Conservation (phyloP, 2,888 invertebrate species). For the Ophioninae sp. region DNA sequence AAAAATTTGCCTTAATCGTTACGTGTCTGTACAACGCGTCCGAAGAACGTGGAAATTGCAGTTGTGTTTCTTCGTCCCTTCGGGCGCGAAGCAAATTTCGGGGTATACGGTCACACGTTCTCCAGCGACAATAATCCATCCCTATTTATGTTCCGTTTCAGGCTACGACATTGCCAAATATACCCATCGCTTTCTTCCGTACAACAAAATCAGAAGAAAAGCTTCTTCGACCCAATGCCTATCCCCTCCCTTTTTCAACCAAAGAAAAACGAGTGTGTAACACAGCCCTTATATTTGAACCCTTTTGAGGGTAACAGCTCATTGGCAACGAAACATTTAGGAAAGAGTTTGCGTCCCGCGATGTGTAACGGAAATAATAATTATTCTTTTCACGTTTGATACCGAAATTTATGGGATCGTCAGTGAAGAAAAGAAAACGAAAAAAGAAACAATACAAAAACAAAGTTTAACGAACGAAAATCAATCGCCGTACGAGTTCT, state of each 20-base stretch:
- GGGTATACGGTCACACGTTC: constrained; percentile 52
- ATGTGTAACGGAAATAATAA: not conserved
- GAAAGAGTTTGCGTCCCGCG: not conserved
- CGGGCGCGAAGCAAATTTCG: constrained; percentile 21
- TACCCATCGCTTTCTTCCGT: constrained; percentile 46
- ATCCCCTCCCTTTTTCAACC: not conserved
- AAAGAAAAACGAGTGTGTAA: constrained; percentile 64
- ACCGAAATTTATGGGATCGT: not conserved
- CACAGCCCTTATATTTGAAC: constrained; percentile 73
- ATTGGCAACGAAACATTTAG: not conserved
- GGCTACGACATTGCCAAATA: constrained; percentile 39
- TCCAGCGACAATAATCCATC: constrained; percentile 45
- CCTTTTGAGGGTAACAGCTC: constrained; percentile 70
- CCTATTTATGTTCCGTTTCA: constrained; percentile 24
- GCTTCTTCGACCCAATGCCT: constrained; percentile 5
- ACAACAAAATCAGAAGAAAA: constrained; percentile 54
- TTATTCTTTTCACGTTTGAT: not conserved
- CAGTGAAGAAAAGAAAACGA: not conserved
- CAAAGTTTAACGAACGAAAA: not conserved
- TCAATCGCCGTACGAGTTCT: not conserved
- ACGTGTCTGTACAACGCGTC: constrained; percentile 67
- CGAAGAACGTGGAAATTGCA: constrained; percentile 55
- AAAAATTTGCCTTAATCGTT: constrained; percentile 67
- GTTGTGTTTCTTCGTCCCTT: constrained; percentile 17
- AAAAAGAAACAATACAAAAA: not conserved